A percentile compares a stretch with the other conserved stretches of the same genome.
These are phyloP conservation scores for Anastrepha obliqua DNA, from an alignment of 1,140 invertebrate species.

Conservation along the genomic window DNA sequence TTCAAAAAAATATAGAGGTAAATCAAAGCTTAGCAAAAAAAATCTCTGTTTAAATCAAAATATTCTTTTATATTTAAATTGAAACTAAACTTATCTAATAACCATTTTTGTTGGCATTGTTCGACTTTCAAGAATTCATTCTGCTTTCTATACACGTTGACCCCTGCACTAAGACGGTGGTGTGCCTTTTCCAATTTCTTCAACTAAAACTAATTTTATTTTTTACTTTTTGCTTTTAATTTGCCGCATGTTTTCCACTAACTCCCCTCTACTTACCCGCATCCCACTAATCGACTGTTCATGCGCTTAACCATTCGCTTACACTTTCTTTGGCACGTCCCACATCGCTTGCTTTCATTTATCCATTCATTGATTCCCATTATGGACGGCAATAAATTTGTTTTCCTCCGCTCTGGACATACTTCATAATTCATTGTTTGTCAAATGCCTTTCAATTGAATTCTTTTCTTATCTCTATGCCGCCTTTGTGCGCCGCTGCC, in stretches of 20 bases:
- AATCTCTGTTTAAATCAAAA: no score
- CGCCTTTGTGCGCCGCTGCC: background rate
- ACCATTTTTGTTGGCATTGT: no score
- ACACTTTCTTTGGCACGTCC: background rate
- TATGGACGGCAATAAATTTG: slow-evolving; percentile 38
- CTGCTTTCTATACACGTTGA: background rate
- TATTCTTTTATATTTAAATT: no score
- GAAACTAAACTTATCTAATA: no score
- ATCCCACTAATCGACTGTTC: background rate
- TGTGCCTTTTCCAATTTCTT: background rate
- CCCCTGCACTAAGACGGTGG: background rate
- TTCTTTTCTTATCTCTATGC: slow-evolving; percentile 46
- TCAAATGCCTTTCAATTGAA: slow-evolving; percentile 52
- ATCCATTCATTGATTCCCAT: slow-evolving; percentile 48
- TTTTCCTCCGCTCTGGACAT: slow-evolving; percentile 36
- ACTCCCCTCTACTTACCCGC: background rate
- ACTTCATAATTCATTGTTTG: slow-evolving; percentile 51
- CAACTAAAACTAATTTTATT: slow-evolving; percentile 18
- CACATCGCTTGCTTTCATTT: background rate
- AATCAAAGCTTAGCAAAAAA: no score
- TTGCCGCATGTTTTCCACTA: background rate
- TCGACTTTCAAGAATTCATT: background rate
- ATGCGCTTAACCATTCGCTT: background rate
- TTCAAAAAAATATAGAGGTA: no score
- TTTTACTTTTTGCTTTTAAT: slow-evolving; percentile 12